Evolutionary conservation across 2,888 invertebrate genomes (phyloP).

Genomic region (Nomada fucata): DNA sequence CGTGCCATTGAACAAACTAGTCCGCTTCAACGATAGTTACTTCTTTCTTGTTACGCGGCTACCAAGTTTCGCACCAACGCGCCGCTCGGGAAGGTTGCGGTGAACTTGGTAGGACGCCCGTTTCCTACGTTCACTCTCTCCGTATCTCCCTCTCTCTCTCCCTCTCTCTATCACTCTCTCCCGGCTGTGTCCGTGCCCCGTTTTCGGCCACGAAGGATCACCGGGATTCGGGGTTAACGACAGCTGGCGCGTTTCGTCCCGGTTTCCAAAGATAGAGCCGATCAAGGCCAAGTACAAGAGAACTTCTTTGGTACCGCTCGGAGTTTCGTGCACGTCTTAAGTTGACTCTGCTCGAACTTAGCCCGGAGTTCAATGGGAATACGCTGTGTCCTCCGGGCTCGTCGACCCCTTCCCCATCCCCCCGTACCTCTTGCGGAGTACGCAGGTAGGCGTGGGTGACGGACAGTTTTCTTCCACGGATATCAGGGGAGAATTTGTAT

Average conservation of each 20-base stretch:
- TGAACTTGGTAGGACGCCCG: conserved; percentile 77
- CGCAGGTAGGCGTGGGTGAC: neutral
- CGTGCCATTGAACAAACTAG: conserved; percentile 83
- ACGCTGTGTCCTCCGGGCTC: neutral
- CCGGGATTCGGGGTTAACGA: conserved; percentile 70
- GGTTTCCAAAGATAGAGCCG: conserved; percentile 60
- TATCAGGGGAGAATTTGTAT: no score
- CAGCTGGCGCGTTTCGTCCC: conserved; percentile 65
- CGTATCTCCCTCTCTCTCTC: conserved; percentile 58
- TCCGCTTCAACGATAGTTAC: conserved; percentile 82
- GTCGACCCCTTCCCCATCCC: neutral
- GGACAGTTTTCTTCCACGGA: no score
- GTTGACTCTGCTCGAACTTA: conserved; percentile 36
- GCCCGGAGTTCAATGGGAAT: conserved; percentile 27
- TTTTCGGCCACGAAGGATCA: conserved; percentile 69
- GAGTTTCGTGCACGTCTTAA: conserved; percentile 39
- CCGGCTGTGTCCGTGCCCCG: conserved; percentile 51
- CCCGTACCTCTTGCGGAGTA: neutral
- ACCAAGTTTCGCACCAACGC: conserved; percentile 80
- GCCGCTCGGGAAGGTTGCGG: conserved; percentile 79
- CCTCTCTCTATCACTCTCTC: conserved; percentile 39
- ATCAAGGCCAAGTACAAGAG: conserved; percentile 66
- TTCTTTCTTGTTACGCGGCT: conserved; percentile 83
- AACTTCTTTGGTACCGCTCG: conserved; percentile 54
- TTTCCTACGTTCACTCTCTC: conserved; percentile 59